Evolutionary conservation across 2,113 vertebrate genomes (phyloP), one percentile per base, ranked within the genome.

Genomic region (Ornithorhynchus anatinus): DNA sequence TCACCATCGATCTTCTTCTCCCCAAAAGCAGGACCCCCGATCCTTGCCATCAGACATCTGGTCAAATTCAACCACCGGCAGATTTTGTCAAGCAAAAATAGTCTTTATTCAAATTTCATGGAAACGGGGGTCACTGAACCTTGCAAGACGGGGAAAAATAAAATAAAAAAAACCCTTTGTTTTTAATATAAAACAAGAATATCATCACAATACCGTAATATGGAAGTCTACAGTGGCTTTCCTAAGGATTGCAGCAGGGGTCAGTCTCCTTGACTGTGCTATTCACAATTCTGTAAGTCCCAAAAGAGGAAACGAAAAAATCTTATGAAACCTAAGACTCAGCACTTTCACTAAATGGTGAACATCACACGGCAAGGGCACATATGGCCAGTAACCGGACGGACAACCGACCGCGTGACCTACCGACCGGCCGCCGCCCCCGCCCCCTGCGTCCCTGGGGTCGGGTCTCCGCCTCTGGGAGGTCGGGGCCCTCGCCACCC

Each of bases 91-190:
- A 94, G 92, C 92, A 93, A 94, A 94, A 94, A 93, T 93, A 92
- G 90, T 94, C 90, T 94, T 94, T 94, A 94, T 94, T 94, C 90
- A 92, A 93, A 92, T 90, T 87, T 92, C 89, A 93, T 93, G 92
- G 91, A 94, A 94, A 93, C 85, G 82, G 88, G 88, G 85, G 67
- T 86, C 91, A 93, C 91, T 87, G 90, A 90, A 94, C 92, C 92
- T 92, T 90, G 86, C 90, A 92, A 94, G 90, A 93, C 88, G 81
- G 90, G 86, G 88, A 89, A 91, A 92, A 89, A 87, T 91, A 91
- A 89, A 91, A 89, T 89, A 77, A 92, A 93, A 94, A 79, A 77
- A 67, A 69, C 59, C 78, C 78, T 77, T 78, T 29, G 79, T 74
- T 45, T 84, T 89, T 88, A 88, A 92, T 93, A 93, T 90, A 93